These are phyloP conservation scores for Theonella swinhoei DNA, from an alignment of 37 sponge, comb jelly and placozoan genomes.

Conservation along the genomic window DNA sequence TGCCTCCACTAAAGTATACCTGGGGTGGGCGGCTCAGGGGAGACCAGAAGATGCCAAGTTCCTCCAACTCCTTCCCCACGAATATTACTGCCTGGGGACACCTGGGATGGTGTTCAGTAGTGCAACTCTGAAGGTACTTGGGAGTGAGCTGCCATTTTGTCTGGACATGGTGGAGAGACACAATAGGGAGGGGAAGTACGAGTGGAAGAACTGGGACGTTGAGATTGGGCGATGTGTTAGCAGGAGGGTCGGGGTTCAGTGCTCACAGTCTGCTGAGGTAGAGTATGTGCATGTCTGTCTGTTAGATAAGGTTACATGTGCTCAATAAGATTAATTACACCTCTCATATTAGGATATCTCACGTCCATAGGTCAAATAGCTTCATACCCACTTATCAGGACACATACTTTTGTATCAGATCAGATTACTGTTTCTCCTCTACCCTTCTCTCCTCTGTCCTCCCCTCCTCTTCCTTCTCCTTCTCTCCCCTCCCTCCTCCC, in stretches of 20 bases:
- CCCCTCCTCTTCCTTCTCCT: too few species aligned
- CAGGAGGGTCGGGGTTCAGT: constrained; percentile 43
- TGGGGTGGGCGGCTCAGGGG: constrained; percentile 70
- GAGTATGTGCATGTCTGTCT: not conserved
- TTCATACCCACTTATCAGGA: too few species aligned
- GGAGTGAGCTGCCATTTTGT: constrained; percentile 39
- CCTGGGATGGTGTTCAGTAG: constrained; percentile 74
- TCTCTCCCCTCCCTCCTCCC: too few species aligned
- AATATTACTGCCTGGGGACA: constrained; percentile 84
- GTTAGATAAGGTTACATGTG: not conserved
- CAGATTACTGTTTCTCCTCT: too few species aligned
- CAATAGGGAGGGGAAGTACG: too few species aligned
- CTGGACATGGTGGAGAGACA: too few species aligned
- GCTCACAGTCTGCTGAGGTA: constrained; percentile 23
- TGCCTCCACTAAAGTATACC: constrained; percentile 49
- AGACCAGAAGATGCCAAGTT: constrained; percentile 29
- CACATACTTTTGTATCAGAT: too few species aligned
- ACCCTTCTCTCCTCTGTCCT: too few species aligned
- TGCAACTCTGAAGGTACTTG: constrained; percentile 44
- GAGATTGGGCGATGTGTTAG: constrained; percentile 67
- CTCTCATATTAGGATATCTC: too few species aligned
- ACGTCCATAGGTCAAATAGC: too few species aligned
- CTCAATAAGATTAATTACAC: too few species aligned
- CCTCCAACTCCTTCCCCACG: constrained; percentile 59
- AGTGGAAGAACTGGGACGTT: too few species aligned